These are phyloP conservation scores for Pampus argenteus DNA, from an alignment of 2,797 vertebrate genomes.

Conservation along the genomic window DNA sequence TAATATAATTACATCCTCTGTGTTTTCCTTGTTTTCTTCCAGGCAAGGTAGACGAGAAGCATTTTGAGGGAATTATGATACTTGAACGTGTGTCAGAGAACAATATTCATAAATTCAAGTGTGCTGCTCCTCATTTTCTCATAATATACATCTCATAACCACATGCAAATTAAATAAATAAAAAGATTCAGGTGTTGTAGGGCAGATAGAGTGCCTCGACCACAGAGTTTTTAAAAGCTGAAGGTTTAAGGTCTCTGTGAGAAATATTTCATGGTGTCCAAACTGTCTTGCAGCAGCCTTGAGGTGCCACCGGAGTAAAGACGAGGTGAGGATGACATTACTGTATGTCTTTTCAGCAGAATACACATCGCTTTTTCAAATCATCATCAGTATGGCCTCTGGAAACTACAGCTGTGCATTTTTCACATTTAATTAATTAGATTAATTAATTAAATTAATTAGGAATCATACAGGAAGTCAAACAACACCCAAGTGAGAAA, in stretches of 20 bases:
- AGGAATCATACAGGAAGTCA: not conserved
- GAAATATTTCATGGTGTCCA: not conserved
- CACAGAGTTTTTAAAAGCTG: not conserved
- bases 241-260: constrained; percentile 32
- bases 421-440: too few species aligned
- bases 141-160: constrained; percentile 7
- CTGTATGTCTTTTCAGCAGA: constrained; percentile 7
- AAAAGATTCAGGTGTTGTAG: not conserved
- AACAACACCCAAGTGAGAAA: not conserved
- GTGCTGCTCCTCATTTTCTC: constrained; percentile 7
- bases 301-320: constrained; percentile 20
- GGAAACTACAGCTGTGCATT: too few species aligned
- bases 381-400: not conserved
- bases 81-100: constrained; percentile 8
- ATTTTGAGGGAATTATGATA: constrained; percentile 23
- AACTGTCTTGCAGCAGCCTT: constrained; percentile 15
- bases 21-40: constrained; percentile 37
- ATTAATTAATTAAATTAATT: too few species aligned
- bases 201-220: constrained; percentile 15
- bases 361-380: constrained; percentile 22
- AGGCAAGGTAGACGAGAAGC: not conserved
- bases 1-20: constrained; percentile 46
- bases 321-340: constrained; percentile 15
- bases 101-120: constrained; percentile 21
- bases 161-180: too few species aligned